These are phyloP conservation scores for Phocoena sinus DNA, from an alignment of 2,113 vertebrate genomes.

Conservation along the genomic window DNA sequence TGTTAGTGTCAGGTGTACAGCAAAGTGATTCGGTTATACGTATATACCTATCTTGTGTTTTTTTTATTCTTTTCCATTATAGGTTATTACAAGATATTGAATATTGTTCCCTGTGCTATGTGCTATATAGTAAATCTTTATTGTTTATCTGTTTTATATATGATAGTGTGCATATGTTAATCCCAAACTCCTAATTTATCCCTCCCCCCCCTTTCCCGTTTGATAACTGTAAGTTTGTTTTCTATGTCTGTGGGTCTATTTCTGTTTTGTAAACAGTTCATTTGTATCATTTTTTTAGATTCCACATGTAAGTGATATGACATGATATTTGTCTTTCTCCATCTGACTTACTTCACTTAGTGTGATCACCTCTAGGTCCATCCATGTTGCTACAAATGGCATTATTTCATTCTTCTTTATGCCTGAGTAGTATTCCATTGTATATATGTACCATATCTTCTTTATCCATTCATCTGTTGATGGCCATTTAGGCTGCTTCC, in stretches of 20 bases:
- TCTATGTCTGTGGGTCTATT: neutral
- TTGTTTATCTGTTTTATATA: neutral
- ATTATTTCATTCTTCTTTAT: neutral
- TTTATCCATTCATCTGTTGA: neutral
- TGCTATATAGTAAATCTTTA: neutral
- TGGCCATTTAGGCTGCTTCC: neutral
- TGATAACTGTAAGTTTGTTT: neutral
- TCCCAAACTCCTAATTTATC: neutral
- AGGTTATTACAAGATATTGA: neutral
- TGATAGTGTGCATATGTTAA: neutral
- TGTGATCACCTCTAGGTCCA: neutral
- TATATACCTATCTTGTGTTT: neutral
- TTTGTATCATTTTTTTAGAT: neutral
- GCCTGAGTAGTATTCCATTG: neutral
- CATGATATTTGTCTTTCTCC: neutral
- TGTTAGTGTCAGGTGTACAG: neutral
- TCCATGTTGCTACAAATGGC: neutral
- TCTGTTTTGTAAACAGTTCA: neutral
- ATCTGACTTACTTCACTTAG: neutral
- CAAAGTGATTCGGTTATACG: neutral
- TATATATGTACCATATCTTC: neutral
- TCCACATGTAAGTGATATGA: neutral
- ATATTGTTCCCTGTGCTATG: too few species aligned
- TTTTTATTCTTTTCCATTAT: neutral
- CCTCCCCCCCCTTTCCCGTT: neutral